Evolutionary conservation across 2,888 invertebrate species (phyloP).

Genomic region (Clepsis dumicolana): DNA sequence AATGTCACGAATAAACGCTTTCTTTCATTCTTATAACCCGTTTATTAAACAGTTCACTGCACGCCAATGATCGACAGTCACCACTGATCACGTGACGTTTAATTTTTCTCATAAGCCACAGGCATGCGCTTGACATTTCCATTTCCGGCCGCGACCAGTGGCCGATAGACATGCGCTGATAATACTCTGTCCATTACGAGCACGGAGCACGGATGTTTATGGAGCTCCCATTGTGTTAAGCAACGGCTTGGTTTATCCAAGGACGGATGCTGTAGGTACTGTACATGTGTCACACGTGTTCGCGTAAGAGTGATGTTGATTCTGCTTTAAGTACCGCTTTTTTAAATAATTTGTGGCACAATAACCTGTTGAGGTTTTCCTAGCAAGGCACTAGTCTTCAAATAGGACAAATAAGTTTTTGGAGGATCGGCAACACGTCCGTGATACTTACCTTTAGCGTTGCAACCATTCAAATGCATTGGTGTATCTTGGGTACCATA

Average conservation of each 20-base stretch:
- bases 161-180: conserved; percentile 43
- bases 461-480: no score
- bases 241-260: not conserved
- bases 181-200: conserved; percentile 33
- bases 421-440: no score
- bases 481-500: no score
- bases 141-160: conserved; percentile 65
- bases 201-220: not conserved
- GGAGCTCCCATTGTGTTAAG: conserved; percentile 12
- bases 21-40: no score
- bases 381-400: no score
- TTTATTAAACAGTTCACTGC: not conserved
- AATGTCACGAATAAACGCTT: no score
- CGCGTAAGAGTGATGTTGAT: no score
- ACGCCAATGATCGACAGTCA: not conserved
- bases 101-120: conserved; percentile 50
- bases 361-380: no score
- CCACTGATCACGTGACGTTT: conserved; percentile 45
- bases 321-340: not conserved
- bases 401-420: no score
- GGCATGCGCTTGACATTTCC: conserved; percentile 71
- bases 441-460: no score
- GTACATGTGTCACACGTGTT: no score
- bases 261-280: not conserved
- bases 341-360: no score